These are phyloP conservation scores for Erinaceus europaeus DNA, from an alignment of 2,113 vertebrate species.

Conservation along the genomic window DNA sequence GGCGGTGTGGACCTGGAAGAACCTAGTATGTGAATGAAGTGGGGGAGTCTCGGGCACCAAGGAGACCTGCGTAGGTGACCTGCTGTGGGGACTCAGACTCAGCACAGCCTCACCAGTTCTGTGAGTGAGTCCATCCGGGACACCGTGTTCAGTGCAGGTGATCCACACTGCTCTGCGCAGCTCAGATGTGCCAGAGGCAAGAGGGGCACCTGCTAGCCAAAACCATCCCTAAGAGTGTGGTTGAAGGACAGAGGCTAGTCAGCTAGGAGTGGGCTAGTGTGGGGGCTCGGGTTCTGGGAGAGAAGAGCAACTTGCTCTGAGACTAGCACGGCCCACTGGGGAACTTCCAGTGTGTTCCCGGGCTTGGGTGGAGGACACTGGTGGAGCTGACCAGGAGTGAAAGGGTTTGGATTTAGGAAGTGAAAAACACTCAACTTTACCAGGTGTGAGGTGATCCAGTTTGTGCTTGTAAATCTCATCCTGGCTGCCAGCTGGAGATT, in stretches of 20 bases:
- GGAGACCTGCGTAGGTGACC: neutral
- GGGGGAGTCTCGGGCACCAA: neutral
- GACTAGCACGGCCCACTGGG: neutral
- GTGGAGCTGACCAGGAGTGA: neutral
- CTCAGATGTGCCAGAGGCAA: neutral
- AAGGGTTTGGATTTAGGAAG: neutral
- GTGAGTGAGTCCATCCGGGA: too few relatives aligned
- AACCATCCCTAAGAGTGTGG: neutral
- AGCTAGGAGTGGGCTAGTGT: neutral
- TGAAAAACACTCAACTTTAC: too few relatives aligned
- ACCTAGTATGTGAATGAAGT: neutral
- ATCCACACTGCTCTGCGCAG: too few relatives aligned
- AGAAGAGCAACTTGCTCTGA: accelerated
- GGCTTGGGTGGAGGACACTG: too few relatives aligned
- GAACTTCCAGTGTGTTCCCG: neutral
- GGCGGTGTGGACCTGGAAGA: neutral
- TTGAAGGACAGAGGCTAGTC: neutral
- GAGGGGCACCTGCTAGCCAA: too few relatives aligned
- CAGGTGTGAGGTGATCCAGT: too few relatives aligned
- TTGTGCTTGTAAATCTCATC: neutral
- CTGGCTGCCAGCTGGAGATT: neutral
- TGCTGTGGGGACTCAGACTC: too few relatives aligned
- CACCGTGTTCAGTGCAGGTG: too few relatives aligned
- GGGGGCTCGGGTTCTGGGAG: accelerated
- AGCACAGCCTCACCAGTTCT: too few relatives aligned